Evolutionary conservation across 2,888 invertebrate genomes (phyloP), one percentile per base, ranked within the genome.

Genomic region (Drosophila affinis): DNA sequence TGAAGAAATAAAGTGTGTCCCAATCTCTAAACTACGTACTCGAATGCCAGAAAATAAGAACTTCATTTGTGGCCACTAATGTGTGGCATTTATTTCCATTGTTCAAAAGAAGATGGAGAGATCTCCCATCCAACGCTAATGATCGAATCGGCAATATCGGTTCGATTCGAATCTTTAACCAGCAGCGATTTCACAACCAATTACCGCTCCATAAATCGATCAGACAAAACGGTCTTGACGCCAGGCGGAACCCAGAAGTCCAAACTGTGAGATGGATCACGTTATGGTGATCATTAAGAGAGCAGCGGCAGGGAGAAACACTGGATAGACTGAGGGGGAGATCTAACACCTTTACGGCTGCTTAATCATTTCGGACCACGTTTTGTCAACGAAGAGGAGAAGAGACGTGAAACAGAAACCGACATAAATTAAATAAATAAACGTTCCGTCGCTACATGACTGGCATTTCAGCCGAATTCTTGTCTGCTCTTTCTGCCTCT

Each of bases 391-490:
- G 62, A 58, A n/a, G 44, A 34, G 18, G 27, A 45, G 34, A 49
- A 59, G 9, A 45, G 17, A 10, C 45, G 32, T 27, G 34, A 24
- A 47, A 54, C 18, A 21, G 29, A 44, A 49, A 49, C 6, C 7
- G n/a, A 39, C 24, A 34, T 14, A 17, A 39, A 60, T 54, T 48
- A 51, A 56, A 53, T 65, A 65, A 75, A 62, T 49, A 48, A 51
- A 79, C 57, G 62, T 67, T 67, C 45, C 70, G 64, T 78, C 67
- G 78, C 73, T 73, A 73, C 78, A 65, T 86, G 86, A 86, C 72
- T 81, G 53, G 78, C 73, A 82, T 77, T 70, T 72, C 53, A 59
- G n/a, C 18, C 45, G 51, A 17, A 53, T 18, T 54, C 54, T 18
- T 21, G 24, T 62, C 34, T 47, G 32, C 39, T 34, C 60, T 68